Conservation (phyloP, 2,113 vertebrate genomes). For the Orycteropus afer region DNA sequence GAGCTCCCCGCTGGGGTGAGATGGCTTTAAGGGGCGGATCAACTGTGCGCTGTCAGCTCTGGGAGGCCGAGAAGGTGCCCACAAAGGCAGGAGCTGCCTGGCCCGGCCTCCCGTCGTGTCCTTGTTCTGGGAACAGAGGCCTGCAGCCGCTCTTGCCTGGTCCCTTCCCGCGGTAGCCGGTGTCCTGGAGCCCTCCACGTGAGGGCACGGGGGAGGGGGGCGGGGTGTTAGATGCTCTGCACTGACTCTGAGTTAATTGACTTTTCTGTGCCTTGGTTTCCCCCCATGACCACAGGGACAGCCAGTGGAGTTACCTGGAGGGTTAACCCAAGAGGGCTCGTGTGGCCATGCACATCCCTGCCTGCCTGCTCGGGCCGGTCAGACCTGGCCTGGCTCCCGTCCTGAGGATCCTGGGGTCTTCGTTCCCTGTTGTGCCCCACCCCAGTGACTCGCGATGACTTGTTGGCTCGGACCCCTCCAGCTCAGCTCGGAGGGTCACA, state of each 20-base stretch:
- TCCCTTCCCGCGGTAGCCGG: too few species aligned
- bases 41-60: too few species aligned
- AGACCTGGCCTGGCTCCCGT: background rate
- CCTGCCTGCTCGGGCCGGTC: background rate
- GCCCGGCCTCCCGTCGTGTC: too few species aligned
- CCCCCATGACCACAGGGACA: background rate
- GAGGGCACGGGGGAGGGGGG: background rate
- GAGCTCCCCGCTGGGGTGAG: too few species aligned
- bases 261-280: background rate
- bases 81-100: too few species aligned
- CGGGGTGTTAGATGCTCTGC: background rate
- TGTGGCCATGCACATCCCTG: background rate
- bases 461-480: background rate
- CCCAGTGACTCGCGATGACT: background rate
- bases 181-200: background rate
- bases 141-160: background rate
- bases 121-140: too few species aligned
- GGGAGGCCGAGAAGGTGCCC: too few species aligned
- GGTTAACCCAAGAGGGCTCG: background rate
- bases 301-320: background rate
- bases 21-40: too few species aligned
- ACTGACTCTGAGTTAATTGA: background rate
- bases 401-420: background rate
- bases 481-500: background rate
- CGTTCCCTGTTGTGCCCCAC: rapidly evolving